Base-by-base conservation (phyloP, 2,113 vertebrate species). In the Dasyprocta punctata region DNA sequence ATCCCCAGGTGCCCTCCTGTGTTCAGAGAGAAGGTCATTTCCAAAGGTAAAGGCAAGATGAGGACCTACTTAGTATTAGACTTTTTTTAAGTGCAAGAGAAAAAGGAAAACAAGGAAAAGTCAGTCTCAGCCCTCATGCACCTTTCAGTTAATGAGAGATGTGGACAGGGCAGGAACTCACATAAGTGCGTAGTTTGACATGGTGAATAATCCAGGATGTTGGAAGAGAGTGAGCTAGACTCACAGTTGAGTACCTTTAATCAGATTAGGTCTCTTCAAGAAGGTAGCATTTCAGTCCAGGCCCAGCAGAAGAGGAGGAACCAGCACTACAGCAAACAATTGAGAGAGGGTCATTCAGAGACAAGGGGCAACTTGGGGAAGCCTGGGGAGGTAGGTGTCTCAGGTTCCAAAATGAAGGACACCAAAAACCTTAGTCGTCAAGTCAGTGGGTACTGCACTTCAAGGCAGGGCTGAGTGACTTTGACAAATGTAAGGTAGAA, bases 141-240 rank as follows among this genome's bases (percentile, higher is more conserved):
- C 30, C 69, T 13, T 7, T 33, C 11, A 22, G 44, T 38, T 12
- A 20, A 4, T 22, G 22, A 52, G 36, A 49, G 20, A 20, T 13
- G 22, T 0, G 2, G 8, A 24, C 38, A 63, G 24, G 2, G 61
- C 22, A 14, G 44, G 52, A 71, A 65, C 26, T 77, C 2, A 26
- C 20, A 47, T 0, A 26, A 6, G 10, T 12, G 33, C 28, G 2
- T 44, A 10, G 5, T 20, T 65, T 26, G 36, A 30, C 22, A 20
- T 30, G 5, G 33, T 26, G 41, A 20, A 0, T 3, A 36, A 65
- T 69, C 3, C 38, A 69, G 33, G 26, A 10, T 60, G 71, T 85
- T 4, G 5, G 1, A 10, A 24, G 63, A 36, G 71, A 20, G 19
- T 3, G 36, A 52, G 1, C 2, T 6, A 36, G 17, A 67, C 0